Conservation (phyloP, 2,888 invertebrate genomes). For the Doris montereyensis region DNA sequence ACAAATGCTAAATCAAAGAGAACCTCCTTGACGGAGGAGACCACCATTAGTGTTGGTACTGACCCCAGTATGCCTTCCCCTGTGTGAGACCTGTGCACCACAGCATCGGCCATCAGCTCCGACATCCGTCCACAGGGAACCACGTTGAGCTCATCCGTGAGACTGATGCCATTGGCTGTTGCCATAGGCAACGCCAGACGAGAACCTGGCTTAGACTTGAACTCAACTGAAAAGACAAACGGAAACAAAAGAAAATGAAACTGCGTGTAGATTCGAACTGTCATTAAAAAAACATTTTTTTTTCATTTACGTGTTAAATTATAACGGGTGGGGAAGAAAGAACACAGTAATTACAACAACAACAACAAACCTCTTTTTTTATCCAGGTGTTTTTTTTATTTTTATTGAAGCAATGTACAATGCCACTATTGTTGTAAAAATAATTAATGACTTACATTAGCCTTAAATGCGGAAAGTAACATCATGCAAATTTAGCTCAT, state of each 20-base stretch:
- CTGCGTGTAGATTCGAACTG: not conserved
- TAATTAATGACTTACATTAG: too few relatives aligned
- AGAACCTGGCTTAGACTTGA: constrained; percentile 37
- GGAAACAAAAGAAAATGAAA: not conserved
- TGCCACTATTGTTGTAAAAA: too few relatives aligned
- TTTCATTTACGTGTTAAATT: not conserved
- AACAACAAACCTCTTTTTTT: too few relatives aligned
- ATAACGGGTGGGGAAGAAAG: too few relatives aligned
- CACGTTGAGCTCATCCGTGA: constrained; percentile 60
- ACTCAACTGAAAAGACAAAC: not conserved
- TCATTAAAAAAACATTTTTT: not conserved
- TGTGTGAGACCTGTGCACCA: constrained; percentile 25
- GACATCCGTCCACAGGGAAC: not conserved
- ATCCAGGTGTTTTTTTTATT: too few relatives aligned
- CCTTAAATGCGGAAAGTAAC: too few relatives aligned
- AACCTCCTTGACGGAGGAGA: not conserved
- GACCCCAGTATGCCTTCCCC: constrained; percentile 2
- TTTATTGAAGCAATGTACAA: too few relatives aligned
- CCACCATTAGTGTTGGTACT: not conserved
- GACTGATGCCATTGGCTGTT: constrained; percentile 65
- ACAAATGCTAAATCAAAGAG: too few relatives aligned
- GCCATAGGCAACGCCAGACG: constrained; percentile 65
- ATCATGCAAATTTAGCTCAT: too few relatives aligned
- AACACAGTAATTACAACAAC: too few relatives aligned
- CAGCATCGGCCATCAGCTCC: not conserved